Conservation (phyloP, 2,113 vertebrate genomes). For the Rhegmatorhina hoffmannsi region DNA sequence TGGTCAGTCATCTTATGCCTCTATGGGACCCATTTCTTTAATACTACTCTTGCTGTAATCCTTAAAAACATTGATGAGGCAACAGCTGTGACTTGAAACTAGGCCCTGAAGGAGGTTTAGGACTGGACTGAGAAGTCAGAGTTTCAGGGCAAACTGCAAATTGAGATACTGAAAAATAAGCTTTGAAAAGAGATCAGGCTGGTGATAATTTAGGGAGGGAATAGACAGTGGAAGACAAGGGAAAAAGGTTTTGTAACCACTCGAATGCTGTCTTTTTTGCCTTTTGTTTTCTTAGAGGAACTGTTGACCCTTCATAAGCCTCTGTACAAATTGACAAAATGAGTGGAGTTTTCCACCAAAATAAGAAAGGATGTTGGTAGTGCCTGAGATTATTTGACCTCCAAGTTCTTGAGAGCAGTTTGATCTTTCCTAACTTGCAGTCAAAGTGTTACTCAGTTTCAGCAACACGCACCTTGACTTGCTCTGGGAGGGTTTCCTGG, state of each 20-base stretch:
- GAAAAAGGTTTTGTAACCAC: not conserved
- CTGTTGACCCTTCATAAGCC: not conserved
- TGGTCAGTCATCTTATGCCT: not conserved
- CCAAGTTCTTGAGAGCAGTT: not conserved
- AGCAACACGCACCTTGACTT: not conserved
- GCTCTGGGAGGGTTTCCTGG: not conserved
- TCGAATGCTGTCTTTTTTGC: not conserved
- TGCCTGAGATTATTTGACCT: not conserved
- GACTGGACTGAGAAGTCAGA: not conserved
- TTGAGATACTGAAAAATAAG: not conserved
- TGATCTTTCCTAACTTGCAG: not conserved
- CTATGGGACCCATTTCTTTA: not conserved
- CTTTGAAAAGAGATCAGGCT: not conserved
- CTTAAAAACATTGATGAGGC: not conserved
- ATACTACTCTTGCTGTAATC: not conserved
- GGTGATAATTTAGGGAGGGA: not conserved
- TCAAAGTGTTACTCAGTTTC: not conserved
- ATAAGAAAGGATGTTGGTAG: not conserved
- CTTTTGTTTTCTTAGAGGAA: not conserved
- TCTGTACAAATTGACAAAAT: not conserved
- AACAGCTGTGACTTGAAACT: not conserved
- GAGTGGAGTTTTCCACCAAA: not conserved
- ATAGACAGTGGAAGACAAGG: not conserved
- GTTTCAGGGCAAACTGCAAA: not conserved
- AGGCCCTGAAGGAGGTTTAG: not conserved